Evolutionary conservation across 1,140 invertebrate species (phyloP), one percentile per base, ranked within the genome.

Genomic region (Pristionchus pacificus): DNA sequence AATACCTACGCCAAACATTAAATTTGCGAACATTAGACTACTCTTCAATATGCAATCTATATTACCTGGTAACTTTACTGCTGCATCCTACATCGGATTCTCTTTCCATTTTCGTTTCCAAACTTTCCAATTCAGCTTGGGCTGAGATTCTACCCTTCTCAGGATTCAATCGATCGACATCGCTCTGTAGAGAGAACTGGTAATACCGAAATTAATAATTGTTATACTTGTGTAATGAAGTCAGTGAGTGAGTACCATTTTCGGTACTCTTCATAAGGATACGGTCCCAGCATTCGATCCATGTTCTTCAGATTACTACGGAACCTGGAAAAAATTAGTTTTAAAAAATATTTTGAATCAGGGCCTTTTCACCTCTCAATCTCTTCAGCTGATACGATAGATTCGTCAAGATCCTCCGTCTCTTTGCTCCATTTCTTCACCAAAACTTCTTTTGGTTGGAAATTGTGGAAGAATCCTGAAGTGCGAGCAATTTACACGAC

Each of bases 261-360:
- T 73, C 90, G 89, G 84, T 90, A 92, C 71, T 89, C 89, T 74
- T 95, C 90, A 86, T 91, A 95, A 15, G 95, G 94, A 88, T 97
- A 98, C 2, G 91, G 88, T 15, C 91, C 95, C 57, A 98, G 85
- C 84, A 89, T 91, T 73, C 85, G 86, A 79, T 98, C 93, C 57
- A 97, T 83, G 65, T 91, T 88, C 61, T 88, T 86, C 49, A 93
- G 80, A 84, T 95, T 93, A 3, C 86, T 85, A 77, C 88, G 89
- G 24, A 93, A 77, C 74, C 84, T 82, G 70, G 86, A 77, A 19
- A 82, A 59, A 38, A n/a, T 24, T 30, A 27, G 58, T 6, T 60
- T 49, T 19, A 49, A 6, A 19, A 49, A 49, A 19, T 49, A 49
- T 49, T 10, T n/a, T n/a, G n/a, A n/a, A n/a, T n/a, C n/a, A n/a